These are phyloP conservation scores for Onthophagus sagittarius DNA, from an alignment of 2,888 invertebrate species.

Conservation along the genomic window DNA sequence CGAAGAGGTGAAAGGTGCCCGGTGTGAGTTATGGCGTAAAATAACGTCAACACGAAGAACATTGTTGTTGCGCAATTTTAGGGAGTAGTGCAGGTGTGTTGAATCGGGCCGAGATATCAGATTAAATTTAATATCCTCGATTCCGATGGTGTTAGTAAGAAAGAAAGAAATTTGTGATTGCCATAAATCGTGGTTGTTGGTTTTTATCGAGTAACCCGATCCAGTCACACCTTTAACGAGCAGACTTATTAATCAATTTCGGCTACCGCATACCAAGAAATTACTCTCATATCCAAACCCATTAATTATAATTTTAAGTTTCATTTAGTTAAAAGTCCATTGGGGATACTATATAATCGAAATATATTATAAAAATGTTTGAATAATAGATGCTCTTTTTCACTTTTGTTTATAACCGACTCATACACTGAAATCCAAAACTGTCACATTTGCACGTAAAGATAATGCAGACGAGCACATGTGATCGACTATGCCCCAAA, in stretches of 20 bases:
- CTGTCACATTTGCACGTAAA: no score
- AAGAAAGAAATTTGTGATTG: neutral
- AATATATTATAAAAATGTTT: no score
- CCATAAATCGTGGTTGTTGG: neutral
- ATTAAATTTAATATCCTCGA: neutral
- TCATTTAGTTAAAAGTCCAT: no score
- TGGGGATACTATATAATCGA: no score
- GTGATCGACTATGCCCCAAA: no score
- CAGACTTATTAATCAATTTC: neutral
- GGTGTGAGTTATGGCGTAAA: neutral
- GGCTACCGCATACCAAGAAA: neutral
- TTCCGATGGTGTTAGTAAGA: neutral
- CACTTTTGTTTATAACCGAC: no score
- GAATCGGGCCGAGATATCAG: neutral
- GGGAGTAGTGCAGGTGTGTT: neutral
- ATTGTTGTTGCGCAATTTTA: neutral
- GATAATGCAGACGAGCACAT: no score
- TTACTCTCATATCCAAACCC: neutral
- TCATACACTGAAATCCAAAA: no score
- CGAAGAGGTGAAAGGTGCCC: neutral
- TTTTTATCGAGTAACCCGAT: neutral
- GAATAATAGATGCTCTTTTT: no score
- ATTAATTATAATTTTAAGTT: neutral
- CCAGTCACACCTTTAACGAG: neutral
- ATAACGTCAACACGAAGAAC: neutral